Evolutionary conservation across 2,113 vertebrate species (phyloP).

Genomic region (Arizona elegans): DNA sequence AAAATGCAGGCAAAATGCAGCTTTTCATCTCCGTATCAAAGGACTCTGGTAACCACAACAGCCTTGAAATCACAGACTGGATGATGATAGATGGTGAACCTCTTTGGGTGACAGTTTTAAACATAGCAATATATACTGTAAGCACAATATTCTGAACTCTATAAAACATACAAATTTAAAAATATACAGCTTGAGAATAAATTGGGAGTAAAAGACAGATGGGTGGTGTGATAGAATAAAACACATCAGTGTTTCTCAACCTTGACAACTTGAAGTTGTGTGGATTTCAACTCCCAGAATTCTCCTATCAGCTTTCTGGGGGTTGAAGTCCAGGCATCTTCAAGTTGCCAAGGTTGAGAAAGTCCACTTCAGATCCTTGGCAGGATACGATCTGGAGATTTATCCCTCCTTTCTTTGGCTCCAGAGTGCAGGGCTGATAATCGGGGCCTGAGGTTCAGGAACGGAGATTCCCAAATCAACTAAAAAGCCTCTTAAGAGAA

Average conservation of each 20-base stretch:
- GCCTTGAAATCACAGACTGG: slow-evolving; percentile 44
- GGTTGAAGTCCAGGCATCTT: too few species aligned
- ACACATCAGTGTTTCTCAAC: background rate
- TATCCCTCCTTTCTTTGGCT: background rate
- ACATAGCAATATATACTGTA: slow-evolving; percentile 51
- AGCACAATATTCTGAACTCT: slow-evolving; percentile 50
- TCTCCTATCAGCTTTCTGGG: too few species aligned
- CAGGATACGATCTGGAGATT: background rate
- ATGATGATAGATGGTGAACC: slow-evolving; percentile 52
- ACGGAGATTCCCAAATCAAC: background rate
- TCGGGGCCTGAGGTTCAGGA: background rate
- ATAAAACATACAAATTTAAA: slow-evolving; percentile 27
- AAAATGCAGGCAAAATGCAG: slow-evolving; percentile 51
- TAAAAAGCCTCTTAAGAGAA: background rate
- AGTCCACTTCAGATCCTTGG: background rate
- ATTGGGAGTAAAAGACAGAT: background rate
- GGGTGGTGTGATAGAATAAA: background rate
- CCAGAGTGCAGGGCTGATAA: background rate
- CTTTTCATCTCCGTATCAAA: slow-evolving; percentile 62
- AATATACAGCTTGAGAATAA: background rate
- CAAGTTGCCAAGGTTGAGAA: too few species aligned
- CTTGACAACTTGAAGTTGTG: too few species aligned
- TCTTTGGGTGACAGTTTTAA: slow-evolving; percentile 63
- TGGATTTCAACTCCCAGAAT: too few species aligned
- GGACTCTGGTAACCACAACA: slow-evolving; percentile 46